phyloP scores from a whole-genome alignment of 2,113 vertebrate genomes.

The Passer domesticus region DNA sequence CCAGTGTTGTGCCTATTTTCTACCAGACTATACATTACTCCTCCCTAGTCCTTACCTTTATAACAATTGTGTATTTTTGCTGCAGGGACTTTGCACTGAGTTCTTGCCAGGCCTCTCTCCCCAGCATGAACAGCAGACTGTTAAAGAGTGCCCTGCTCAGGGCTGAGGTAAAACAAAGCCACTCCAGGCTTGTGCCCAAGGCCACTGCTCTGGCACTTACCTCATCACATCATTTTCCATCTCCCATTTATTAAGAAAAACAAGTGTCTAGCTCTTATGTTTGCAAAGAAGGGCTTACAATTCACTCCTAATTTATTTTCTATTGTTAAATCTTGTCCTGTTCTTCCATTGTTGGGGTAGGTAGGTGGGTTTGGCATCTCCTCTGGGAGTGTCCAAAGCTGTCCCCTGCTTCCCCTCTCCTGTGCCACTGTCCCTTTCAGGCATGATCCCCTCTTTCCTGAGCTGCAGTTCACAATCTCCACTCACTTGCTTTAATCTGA shows the following conservation, averaged over 20 bases:
- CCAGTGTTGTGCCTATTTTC: background rate
- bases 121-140: background rate
- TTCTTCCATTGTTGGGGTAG: background rate
- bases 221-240: background rate
- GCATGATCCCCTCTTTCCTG: background rate
- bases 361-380: background rate
- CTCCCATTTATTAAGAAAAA: background rate
- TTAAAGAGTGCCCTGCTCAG: background rate
- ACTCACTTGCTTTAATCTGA: background rate
- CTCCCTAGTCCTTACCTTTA: background rate
- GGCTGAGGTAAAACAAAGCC: background rate
- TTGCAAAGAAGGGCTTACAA: background rate
- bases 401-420: background rate
- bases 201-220: background rate
- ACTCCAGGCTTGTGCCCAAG: background rate
- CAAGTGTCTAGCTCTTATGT: background rate
- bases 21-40: background rate
- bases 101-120: background rate
- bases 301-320: background rate
- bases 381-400: background rate
- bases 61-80: background rate
- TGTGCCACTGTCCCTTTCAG: background rate
- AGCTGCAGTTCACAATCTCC: background rate
- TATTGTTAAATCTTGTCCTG: background rate
- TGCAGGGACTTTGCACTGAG: background rate